A percentile compares a stretch with the other conserved stretches of the same genome.
Conservation (phyloP, 1,140 invertebrate species). For the Cecropterus lyciades region DNA sequence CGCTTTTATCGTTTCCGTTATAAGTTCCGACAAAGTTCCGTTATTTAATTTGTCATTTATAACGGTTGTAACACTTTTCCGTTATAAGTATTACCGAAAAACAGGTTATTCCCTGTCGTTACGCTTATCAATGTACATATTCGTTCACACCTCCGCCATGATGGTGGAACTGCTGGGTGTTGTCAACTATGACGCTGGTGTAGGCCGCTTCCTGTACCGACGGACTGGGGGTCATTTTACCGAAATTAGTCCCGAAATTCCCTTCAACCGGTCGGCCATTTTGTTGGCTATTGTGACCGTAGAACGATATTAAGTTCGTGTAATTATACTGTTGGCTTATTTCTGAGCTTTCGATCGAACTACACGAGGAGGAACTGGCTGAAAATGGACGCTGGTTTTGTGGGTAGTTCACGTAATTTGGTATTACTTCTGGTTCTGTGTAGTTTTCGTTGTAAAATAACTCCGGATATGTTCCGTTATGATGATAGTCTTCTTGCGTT, state of each 20-base stretch:
- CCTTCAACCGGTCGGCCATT: conserved; percentile 65
- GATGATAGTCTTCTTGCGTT: conserved; percentile 67
- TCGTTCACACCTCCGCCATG: conserved; percentile 73
- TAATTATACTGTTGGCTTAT: conserved; percentile 70
- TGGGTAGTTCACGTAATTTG: conserved; percentile 56
- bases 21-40: no score
- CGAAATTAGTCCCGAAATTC: conserved; percentile 64
- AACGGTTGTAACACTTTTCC: not conserved
- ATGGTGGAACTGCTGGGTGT: conserved; percentile 79
- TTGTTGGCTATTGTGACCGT: conserved; percentile 63
- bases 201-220: conserved; percentile 67
- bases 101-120: not conserved
- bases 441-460: conserved; percentile 77
- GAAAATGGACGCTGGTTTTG: conserved; percentile 77
- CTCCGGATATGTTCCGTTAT: conserved; percentile 68
- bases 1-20: no score
- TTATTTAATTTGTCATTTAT: no score
- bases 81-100: not conserved
- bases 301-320: conserved; percentile 76
- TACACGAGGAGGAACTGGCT: conserved; percentile 76
- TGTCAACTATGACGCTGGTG: conserved; percentile 79
- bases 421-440: conserved; percentile 58
- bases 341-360: conserved; percentile 74
- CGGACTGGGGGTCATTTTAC: conserved; percentile 59
- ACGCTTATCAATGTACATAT: conserved; percentile 68